These are phyloP conservation scores for Ariolimax columbianus DNA, from an alignment of 2,888 invertebrate species.

Conservation along the genomic window DNA sequence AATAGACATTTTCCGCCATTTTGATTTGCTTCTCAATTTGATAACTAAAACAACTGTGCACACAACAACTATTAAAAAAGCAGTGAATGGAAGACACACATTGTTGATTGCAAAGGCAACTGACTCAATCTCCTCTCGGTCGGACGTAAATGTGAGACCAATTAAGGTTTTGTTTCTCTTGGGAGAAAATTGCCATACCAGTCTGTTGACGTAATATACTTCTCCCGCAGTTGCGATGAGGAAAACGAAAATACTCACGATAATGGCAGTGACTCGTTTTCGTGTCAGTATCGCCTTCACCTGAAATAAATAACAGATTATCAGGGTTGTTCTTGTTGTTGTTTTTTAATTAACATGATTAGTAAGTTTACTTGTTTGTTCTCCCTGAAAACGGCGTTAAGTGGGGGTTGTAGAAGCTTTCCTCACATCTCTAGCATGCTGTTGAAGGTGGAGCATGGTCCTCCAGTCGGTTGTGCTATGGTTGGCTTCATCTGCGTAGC, in stretches of 20 bases:
- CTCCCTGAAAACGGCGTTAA: too few species aligned
- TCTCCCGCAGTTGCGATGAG: background rate
- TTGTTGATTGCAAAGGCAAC: conserved; percentile 1
- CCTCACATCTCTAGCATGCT: too few species aligned
- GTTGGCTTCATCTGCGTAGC: too few species aligned
- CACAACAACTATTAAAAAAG: conserved; percentile 17
- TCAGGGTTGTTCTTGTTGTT: too few species aligned
- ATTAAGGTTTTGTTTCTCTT: conserved; percentile 23
- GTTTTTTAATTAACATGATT: too few species aligned
- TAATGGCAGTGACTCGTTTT: conserved; percentile 1
- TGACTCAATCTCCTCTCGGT: background rate
- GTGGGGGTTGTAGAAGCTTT: too few species aligned
- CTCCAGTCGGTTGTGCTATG: too few species aligned
- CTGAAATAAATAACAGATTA: background rate
- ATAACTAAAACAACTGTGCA: conserved; percentile 15
- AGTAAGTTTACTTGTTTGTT: too few species aligned
- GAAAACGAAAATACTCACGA: background rate
- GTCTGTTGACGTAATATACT: conserved; percentile 6
- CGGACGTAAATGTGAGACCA: conserved; percentile 5
- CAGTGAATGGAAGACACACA: background rate
- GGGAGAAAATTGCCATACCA: conserved; percentile 13
- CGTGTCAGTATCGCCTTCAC: conserved; percentile 26
- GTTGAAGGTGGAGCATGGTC: too few species aligned
- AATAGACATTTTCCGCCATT: conserved; percentile 9
- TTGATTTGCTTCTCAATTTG: conserved; percentile 11